Percentiles rank a stretch among this genome's conserved stretches.
Conservation (phyloP, 2,113 vertebrate genomes). For the Todiramphus chloris region DNA sequence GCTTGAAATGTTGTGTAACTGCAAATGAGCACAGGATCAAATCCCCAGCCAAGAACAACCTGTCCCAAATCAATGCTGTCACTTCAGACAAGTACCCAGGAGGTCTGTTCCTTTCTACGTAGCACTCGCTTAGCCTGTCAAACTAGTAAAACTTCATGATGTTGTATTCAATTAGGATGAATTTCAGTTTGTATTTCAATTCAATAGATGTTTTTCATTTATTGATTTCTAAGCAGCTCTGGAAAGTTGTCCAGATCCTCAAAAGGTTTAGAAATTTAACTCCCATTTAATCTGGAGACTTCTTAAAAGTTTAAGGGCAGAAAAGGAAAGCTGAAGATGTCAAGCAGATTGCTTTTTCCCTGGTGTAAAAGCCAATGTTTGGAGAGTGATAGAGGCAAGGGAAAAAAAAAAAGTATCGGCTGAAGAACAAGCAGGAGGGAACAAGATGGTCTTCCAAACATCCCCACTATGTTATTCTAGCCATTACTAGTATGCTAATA, state of each 20-base stretch:
- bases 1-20: rapidly evolving
- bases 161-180: neutral
- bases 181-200: neutral
- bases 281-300: neutral
- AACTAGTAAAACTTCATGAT: neutral
- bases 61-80: neutral
- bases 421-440: neutral
- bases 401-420: neutral
- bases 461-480: neutral
- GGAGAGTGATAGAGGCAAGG: neutral
- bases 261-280: neutral
- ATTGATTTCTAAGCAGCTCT: neutral
- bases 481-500: neutral
- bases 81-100: neutral
- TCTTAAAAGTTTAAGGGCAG: neutral
- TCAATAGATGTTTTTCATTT: neutral
- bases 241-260: neutral
- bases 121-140: neutral
- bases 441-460: neutral
- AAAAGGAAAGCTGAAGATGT: neutral
- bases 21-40: neutral
- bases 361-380: neutral
- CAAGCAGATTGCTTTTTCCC: neutral
- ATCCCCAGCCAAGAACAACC: neutral
- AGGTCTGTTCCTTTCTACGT: neutral